A percentile compares a stretch with the other conserved stretches of the same genome.
Evolutionary conservation across 2,888 invertebrate species (phyloP).

Genomic region (Stenolophus ochropezus): DNA sequence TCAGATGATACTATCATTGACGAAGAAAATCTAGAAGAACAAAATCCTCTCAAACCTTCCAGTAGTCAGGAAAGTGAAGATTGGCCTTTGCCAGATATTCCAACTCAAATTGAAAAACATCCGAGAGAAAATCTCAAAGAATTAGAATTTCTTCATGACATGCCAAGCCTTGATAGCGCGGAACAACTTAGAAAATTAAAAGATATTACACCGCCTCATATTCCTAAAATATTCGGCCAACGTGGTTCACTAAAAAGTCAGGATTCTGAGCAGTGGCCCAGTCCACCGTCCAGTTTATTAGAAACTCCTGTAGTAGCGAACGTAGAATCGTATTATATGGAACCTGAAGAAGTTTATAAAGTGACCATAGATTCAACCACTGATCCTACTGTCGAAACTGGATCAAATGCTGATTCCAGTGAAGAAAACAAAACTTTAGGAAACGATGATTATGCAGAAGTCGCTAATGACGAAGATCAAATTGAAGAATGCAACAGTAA

Average conservation of each 20-base stretch:
- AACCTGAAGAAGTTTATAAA: conserved; percentile 85
- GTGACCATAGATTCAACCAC: conserved; percentile 84
- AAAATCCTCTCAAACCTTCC: conserved; percentile 67
- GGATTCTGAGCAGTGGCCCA: conserved; percentile 88
- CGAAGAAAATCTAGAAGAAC: conserved; percentile 70
- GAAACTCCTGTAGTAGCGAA: conserved; percentile 85
- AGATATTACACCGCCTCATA: conserved; percentile 69
- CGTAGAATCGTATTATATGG: conserved; percentile 87
- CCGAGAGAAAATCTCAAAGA: conserved; percentile 55
- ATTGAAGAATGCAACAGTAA: conserved; percentile 71
- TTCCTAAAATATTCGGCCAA: conserved; percentile 72
- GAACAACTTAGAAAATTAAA: conserved; percentile 71
- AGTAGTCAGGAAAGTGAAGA: conserved; percentile 85
- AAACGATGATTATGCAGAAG: conserved; percentile 73
- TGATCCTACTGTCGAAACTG: conserved; percentile 77
- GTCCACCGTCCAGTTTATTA: conserved; percentile 83
- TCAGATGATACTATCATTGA: conserved; percentile 73
- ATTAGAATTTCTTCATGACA: conserved; percentile 71
- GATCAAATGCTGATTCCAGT: conserved; percentile 78
- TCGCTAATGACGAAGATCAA: conserved; percentile 75
- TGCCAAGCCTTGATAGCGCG: conserved; percentile 72
- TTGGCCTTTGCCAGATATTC: conserved; percentile 85
- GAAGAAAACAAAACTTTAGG: conserved; percentile 82
- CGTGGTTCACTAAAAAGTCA: conserved; percentile 74
- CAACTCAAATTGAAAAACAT: conserved; percentile 71